Percentiles rank a stretch among this genome's conserved stretches.
These are phyloP conservation scores for Dryas iulia DNA, from an alignment of 1,140 invertebrate species.

Conservation along the genomic window DNA sequence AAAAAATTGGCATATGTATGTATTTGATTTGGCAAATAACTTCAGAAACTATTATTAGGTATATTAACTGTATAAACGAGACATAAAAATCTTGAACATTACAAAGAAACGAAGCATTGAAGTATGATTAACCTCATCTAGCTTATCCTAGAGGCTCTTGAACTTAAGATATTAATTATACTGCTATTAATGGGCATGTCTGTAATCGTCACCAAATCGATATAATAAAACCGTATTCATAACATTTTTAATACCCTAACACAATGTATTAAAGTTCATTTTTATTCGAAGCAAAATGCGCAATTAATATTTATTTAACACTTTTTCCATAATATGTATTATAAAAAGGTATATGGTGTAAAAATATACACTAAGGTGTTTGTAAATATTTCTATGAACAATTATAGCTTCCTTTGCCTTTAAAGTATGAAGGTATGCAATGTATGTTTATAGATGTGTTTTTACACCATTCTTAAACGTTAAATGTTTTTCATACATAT, in stretches of 20 bases:
- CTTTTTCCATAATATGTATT: background rate
- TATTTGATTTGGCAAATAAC: no score
- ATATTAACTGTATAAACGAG: no score
- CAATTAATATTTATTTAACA: background rate
- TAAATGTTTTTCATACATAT: background rate
- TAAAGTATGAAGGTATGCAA: background rate
- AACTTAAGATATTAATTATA: conserved; percentile 59
- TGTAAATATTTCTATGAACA: background rate
- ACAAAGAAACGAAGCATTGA: conserved; percentile 54
- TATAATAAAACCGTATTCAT: conserved; percentile 1
- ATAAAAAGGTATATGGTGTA: background rate
- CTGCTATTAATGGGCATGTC: conserved; percentile 19
- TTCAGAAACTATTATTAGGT: conserved; percentile 15
- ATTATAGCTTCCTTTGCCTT: background rate
- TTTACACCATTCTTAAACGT: background rate
- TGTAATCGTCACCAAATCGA: conserved; percentile 19
- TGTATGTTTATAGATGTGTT: background rate
- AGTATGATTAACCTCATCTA: conserved; percentile 56
- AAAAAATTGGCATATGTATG: no score
- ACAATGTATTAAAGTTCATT: background rate
- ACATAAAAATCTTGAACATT: conserved; percentile 53
- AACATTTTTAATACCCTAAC: background rate
- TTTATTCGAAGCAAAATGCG: background rate
- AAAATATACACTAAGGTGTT: background rate
- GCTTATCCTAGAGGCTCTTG: conserved; percentile 54